Evolutionary conservation across 1,140 invertebrate species (phyloP), one percentile per base, ranked within the genome.

Genomic region (Linepithema humile): DNA sequence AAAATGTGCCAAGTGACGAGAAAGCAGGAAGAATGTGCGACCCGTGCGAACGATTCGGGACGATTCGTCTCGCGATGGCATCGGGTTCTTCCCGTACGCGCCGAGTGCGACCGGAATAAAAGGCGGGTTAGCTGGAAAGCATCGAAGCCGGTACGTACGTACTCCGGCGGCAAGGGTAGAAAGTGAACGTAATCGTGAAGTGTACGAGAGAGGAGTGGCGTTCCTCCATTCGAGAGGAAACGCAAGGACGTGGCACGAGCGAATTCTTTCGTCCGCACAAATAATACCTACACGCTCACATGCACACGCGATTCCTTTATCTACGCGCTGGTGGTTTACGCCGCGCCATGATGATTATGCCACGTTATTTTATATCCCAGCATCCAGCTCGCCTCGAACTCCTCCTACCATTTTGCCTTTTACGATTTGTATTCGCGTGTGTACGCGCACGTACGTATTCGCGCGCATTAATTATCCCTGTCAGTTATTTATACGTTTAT

Each of bases 141-240:
- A 57, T 80, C 75, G 48, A 70, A 78, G 48, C 48, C 48, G 35
- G 62, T 43, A 73, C 57, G 43, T 77, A 77, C 43, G 38, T 53
- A 67, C 65, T 67, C 32, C 48, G 50, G 72, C 53, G 38, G 85
- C 40, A 67, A 67, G 53, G 48, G 75, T 85, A 85, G 83, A 89
- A 82, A 88, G 84, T 88, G 87, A 86, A 88, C 70, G 87, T 88
- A 88, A 89, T 85, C 85, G 60, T 26, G 72, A 72, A 84, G 85
- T 26, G 80, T 75, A 84, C 50, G 57, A 84, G 60, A 84, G 85
- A 86, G 88, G 87, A 82, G 88, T 86, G 88, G 88, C 82, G 55
- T 84, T 84, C 45, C 40, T 86, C 82, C 73, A 86, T 77, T 86
- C 87, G 88, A 89, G 88, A 88, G 88, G 88, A 89, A 89, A 87